Conservation (phyloP, 53 echinoderm and acorn worm species). For the Astropecten irregularis region DNA sequence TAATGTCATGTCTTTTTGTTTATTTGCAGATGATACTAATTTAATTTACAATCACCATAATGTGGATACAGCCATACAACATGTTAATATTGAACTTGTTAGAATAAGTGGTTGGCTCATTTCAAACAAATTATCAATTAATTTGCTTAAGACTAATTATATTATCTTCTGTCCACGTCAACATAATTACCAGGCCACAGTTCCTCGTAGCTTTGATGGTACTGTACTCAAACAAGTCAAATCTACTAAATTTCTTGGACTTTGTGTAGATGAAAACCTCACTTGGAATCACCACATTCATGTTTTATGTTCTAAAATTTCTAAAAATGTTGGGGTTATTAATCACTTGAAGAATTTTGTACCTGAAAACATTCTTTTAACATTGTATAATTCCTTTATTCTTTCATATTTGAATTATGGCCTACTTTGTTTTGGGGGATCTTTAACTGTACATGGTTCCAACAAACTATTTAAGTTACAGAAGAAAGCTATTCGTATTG, state of each 20-base stretch:
- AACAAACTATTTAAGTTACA: background rate
- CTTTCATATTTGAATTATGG: constrained; percentile 17
- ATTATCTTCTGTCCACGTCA: constrained; percentile 24
- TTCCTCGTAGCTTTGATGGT: constrained; percentile 28
- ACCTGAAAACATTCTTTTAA: too few relatives aligned
- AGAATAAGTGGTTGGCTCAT: constrained; percentile 25
- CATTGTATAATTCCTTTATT: too few relatives aligned
- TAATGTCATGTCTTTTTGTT: too few relatives aligned
- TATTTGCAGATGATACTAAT: constrained; percentile 6
- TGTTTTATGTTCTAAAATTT: background rate
- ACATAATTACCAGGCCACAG: too few relatives aligned
- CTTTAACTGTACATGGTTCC: background rate
- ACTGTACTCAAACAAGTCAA: constrained; percentile 6
- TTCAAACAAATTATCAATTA: constrained; percentile 16
- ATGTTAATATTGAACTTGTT: constrained; percentile 16
- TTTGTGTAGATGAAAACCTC: background rate
- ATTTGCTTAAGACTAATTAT: constrained; percentile 8
- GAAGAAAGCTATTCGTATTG: background rate
- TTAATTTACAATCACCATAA: constrained; percentile 7
- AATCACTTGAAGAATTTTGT: too few relatives aligned
- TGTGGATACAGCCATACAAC: background rate
- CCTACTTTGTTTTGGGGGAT: background rate
- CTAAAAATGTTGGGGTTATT: too few relatives aligned
- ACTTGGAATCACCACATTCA: constrained; percentile 30
- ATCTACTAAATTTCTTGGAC: constrained; percentile 15